Evolutionary conservation across 2,888 invertebrate genomes (phyloP).

Genomic region (Nephrotoma guestfalica): DNA sequence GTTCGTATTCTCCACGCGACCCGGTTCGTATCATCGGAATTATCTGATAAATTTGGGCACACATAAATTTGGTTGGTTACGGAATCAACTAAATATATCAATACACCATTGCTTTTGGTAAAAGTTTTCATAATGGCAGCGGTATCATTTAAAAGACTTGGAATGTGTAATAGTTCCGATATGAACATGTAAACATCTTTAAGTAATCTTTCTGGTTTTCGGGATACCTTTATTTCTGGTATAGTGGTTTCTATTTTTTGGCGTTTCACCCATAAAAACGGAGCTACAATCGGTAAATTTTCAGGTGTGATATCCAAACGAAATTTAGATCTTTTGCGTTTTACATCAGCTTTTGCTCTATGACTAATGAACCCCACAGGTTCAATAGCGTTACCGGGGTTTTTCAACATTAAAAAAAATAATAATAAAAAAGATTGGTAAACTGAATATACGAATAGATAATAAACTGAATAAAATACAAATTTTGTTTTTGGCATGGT

Average conservation of each 20-base stretch:
- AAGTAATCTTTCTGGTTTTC: neutral
- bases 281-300: neutral
- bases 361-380: too few species aligned
- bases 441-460: too few species aligned
- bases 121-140: neutral
- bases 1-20: neutral
- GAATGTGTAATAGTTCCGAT: neutral
- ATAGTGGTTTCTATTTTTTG: neutral
- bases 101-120: neutral
- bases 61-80: conserved; percentile 19
- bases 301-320: neutral
- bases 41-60: neutral
- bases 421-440: too few species aligned
- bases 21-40: neutral
- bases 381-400: too few species aligned
- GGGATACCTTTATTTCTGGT: neutral
- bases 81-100: conserved; percentile 2
- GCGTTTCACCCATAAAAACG: neutral
- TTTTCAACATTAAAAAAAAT: too few species aligned
- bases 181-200: neutral
- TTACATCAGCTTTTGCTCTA: too few species aligned
- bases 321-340: neutral
- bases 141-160: neutral
- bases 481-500: too few species aligned
- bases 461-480: too few species aligned